Conservation (phyloP, 2,888 invertebrate species). For the Troglohyphantes excavatus region DNA sequence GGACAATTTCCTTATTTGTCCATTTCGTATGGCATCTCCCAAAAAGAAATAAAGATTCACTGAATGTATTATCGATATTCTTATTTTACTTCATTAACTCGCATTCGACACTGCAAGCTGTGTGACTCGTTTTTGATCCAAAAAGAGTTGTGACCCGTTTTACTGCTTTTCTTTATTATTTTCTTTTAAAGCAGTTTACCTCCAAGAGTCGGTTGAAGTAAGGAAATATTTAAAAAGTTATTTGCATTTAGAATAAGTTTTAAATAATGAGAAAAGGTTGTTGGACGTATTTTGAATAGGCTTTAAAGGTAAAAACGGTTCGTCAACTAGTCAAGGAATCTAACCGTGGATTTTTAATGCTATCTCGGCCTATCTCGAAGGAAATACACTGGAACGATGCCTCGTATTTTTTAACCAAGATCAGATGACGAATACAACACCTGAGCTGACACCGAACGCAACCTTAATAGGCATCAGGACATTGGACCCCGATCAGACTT, state of each 20-base stretch:
- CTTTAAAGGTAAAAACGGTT: too few species aligned
- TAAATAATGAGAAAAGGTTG: too few species aligned
- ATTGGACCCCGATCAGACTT: too few species aligned
- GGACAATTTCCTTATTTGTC: not conserved
- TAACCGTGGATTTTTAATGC: too few species aligned
- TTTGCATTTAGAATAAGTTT: not conserved
- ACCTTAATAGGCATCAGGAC: too few species aligned
- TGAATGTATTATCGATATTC: not conserved
- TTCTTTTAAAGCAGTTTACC: not conserved
- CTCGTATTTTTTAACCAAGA: too few species aligned
- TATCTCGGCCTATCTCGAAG: too few species aligned
- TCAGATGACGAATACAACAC: too few species aligned
- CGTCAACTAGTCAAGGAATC: too few species aligned
- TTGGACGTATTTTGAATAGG: too few species aligned
- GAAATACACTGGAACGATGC: too few species aligned
- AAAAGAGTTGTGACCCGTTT: not conserved
- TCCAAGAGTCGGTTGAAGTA: not conserved
- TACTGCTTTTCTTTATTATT: not conserved
- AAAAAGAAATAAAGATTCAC: not conserved
- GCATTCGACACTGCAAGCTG: not conserved
- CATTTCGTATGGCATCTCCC: not conserved
- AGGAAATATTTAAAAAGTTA: not conserved
- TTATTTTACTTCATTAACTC: not conserved
- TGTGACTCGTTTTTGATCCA: not conserved
- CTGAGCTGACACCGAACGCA: too few species aligned